Percentiles rank a stretch among this genome's conserved stretches.
phyloP scores from a whole-genome alignment of 2,113 vertebrate species.

The Eleginops maclovinus region DNA sequence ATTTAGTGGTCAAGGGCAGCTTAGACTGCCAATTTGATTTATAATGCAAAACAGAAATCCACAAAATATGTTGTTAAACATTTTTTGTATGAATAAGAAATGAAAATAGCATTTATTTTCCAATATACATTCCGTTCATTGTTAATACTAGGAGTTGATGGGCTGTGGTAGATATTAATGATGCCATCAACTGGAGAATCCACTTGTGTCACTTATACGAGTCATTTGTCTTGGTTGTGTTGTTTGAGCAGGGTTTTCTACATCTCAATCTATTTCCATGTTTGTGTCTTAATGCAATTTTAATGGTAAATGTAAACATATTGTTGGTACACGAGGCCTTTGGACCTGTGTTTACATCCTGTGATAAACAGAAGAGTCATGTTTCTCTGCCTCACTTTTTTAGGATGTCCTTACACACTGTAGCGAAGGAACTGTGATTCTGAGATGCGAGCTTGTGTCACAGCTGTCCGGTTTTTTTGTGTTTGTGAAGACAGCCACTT shows the following conservation, averaged over 20 bases:
- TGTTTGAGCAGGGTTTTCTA: constrained; percentile 1
- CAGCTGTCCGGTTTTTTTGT: not conserved
- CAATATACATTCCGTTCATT: constrained; percentile 14
- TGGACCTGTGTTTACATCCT: constrained; percentile 26
- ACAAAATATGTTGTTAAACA: not conserved
- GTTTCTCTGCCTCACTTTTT: constrained; percentile 13
- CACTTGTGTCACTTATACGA: not conserved
- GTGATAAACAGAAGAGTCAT: constrained; percentile 8
- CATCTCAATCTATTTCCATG: not conserved
- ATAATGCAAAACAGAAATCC: not conserved
- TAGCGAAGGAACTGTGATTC: constrained; percentile 25
- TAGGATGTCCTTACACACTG: not conserved
- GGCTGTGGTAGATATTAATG: constrained; percentile 12
- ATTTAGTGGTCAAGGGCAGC: not conserved
- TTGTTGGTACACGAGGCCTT: constrained; percentile 3
- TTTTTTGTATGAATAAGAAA: not conserved
- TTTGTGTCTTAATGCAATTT: constrained; percentile 18
- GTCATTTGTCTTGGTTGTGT: not conserved
- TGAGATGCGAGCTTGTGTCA: constrained; percentile 20
- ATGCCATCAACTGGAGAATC: not conserved
- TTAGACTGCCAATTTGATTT: not conserved
- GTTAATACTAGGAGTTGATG: constrained; percentile 4
- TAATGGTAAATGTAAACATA: not conserved
- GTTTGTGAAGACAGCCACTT: constrained; percentile 38
- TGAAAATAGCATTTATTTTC: not conserved